Conservation (phyloP, 2,797 vertebrate species). For the Aythya fuligula region DNA sequence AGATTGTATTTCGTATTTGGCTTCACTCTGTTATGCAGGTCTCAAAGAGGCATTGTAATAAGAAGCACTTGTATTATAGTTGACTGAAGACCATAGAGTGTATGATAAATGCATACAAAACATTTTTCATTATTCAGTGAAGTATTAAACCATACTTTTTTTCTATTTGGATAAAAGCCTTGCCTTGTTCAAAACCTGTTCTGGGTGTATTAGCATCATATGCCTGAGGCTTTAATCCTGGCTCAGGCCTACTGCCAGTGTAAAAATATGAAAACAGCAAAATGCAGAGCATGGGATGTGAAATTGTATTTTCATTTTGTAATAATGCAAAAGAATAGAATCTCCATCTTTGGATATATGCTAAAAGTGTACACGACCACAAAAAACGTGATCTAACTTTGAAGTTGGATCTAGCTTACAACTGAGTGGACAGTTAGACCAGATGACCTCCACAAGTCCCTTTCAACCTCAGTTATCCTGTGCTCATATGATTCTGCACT, state of each 20-base stretch:
- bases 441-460: background rate
- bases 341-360: background rate
- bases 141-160: background rate
- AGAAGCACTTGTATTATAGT: background rate
- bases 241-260: background rate
- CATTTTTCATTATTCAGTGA: background rate
- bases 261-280: background rate
- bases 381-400: background rate
- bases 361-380: background rate
- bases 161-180: background rate
- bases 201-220: background rate
- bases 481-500: background rate
- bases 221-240: background rate
- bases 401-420: background rate
- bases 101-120: background rate
- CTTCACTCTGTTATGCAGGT: background rate
- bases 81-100: background rate
- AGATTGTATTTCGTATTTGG: constrained; percentile 18
- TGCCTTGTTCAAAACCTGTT: background rate
- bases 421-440: background rate
- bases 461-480: background rate
- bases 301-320: constrained; percentile 1
- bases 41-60: background rate
- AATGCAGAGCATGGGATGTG: background rate
- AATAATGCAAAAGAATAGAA: background rate